These are phyloP conservation scores for Entomobrya proxima DNA, from an alignment of 2,888 invertebrate genomes.

Conservation along the genomic window DNA sequence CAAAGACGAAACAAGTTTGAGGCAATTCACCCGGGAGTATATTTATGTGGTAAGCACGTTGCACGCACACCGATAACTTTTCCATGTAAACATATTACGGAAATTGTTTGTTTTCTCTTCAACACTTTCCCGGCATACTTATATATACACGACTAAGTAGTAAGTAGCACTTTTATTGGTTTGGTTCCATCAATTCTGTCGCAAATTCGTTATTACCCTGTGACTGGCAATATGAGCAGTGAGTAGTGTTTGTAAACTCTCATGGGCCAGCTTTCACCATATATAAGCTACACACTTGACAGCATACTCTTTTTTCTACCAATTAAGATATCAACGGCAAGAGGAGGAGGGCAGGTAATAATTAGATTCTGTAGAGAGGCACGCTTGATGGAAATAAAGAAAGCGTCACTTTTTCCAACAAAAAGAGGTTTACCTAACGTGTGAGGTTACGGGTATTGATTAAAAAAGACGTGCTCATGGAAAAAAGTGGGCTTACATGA, in stretches of 20 bases:
- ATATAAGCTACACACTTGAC: too few species aligned
- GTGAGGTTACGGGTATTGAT: neutral
- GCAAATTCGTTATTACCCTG: too few species aligned
- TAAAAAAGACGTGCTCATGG: slow-evolving; percentile 5
- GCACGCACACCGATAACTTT: neutral
- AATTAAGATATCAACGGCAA: slow-evolving; percentile 32
- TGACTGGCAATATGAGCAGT: too few species aligned
- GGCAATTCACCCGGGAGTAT: neutral
- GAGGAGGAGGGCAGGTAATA: neutral
- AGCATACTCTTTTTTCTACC: neutral
- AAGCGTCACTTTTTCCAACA: neutral
- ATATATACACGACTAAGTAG: too few species aligned
- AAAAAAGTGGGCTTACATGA: neutral
- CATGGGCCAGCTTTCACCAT: too few species aligned
- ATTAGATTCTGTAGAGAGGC: slow-evolving; percentile 32
- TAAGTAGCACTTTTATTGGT: too few species aligned
- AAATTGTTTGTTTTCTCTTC: too few species aligned
- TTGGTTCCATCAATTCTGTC: too few species aligned
- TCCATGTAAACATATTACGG: neutral
- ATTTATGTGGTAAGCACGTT: neutral
- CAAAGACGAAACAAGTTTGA: neutral
- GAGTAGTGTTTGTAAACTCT: too few species aligned
- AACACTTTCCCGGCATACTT: too few species aligned
- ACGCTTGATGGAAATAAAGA: slow-evolving; percentile 14
- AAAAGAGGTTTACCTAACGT: neutral